Conservation (phyloP, 1,140 invertebrate genomes). For the Neocloeon triangulifer region DNA sequence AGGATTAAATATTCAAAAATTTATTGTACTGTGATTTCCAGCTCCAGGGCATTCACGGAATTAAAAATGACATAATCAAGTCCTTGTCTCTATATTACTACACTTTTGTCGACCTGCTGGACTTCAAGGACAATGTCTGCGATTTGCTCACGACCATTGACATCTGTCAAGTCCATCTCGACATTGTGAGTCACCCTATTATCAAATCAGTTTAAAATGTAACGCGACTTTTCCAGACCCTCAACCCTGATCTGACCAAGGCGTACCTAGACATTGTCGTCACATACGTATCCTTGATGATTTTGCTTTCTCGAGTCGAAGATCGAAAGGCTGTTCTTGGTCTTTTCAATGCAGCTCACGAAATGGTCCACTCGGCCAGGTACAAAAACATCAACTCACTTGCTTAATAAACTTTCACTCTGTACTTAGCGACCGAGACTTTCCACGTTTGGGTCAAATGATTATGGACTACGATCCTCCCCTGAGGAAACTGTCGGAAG, state of each 20-base stretch:
- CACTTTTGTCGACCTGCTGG: slow-evolving; percentile 97
- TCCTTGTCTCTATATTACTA: slow-evolving; percentile 94
- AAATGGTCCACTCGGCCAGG: slow-evolving; percentile 59
- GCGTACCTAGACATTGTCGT: slow-evolving; percentile 85
- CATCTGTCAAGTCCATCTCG: slow-evolving; percentile 80
- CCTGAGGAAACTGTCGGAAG: slow-evolving; percentile 86
- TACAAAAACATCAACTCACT: neutral
- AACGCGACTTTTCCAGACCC: slow-evolving; percentile 29
- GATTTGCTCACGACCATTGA: slow-evolving; percentile 96
- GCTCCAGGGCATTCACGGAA: slow-evolving; percentile 57
- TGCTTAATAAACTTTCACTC: slow-evolving; percentile 1
- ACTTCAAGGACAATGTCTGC: slow-evolving; percentile 96
- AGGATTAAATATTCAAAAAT: neutral
- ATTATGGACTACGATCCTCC: slow-evolving; percentile 95
- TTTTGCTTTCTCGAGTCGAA: slow-evolving; percentile 85
- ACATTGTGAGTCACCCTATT: slow-evolving; percentile 41
- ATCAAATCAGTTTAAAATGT: slow-evolving; percentile 4
- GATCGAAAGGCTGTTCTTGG: slow-evolving; percentile 93
- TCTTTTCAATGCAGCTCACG: slow-evolving; percentile 92
- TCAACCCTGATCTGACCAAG: slow-evolving; percentile 93
- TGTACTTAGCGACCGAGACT: slow-evolving; percentile 53
- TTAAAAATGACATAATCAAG: slow-evolving; percentile 87
- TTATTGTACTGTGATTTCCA: slow-evolving; percentile 12
- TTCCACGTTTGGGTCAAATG: slow-evolving; percentile 87
- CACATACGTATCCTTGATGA: slow-evolving; percentile 90